Evolutionary conservation across 92 coral and sea anemone genomes (phyloP).

Genomic region (Phenganax subtilis): DNA sequence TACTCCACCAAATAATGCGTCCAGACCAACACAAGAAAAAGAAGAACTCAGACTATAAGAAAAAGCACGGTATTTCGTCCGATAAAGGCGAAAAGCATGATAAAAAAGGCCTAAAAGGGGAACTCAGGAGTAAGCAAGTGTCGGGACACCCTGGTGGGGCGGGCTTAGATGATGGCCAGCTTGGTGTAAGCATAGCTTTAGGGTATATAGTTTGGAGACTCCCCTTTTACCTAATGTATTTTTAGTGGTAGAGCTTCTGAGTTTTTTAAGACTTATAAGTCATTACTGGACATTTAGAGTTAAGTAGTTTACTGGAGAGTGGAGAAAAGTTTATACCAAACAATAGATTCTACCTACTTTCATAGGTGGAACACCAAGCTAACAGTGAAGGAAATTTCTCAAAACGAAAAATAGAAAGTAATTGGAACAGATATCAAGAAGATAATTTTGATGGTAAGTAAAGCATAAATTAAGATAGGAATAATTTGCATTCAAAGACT

Average conservation of each 20-base stretch:
- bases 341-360: not conserved
- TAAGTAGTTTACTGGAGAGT: not conserved
- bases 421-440: constrained; percentile 84
- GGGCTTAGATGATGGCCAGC: constrained; percentile 1
- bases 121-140: not conserved
- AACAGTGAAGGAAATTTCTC: constrained; percentile 47
- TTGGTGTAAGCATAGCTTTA: not conserved
- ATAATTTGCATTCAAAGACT: not conserved
- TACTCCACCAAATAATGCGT: constrained; percentile 54
- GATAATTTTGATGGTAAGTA: constrained; percentile 42
- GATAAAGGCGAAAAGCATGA: constrained; percentile 45
- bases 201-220: too few species aligned
- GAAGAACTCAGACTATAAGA: constrained; percentile 82
- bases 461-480: not conserved
- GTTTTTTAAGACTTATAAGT: not conserved
- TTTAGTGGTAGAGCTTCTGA: too few species aligned
- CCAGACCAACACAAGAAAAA: constrained; percentile 96
- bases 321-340: not conserved
- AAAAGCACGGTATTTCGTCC: constrained; percentile 74
- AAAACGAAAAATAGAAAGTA: constrained; percentile 70
- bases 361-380: not conserved
- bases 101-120: constrained; percentile 20
- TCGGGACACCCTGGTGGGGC: not conserved
- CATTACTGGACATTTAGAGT: not conserved
- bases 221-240: too few species aligned